Conservation (phyloP, 2,797 vertebrate species). For the Nothura maculosa region DNA sequence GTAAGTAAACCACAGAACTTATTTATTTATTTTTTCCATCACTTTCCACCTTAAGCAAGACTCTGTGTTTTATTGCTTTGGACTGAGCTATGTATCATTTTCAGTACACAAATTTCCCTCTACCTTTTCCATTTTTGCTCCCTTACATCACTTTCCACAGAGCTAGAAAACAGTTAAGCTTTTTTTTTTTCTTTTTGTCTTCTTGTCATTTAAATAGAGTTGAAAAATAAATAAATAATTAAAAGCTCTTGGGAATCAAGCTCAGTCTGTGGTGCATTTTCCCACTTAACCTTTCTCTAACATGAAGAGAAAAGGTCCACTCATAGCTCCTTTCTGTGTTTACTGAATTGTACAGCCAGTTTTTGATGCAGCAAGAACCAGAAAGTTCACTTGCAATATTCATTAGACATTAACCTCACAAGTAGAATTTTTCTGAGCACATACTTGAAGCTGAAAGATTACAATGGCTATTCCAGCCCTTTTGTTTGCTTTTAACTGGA, state of each 20-base stretch:
- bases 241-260: neutral
- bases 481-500: conserved; percentile 31
- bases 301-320: neutral
- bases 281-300: neutral
- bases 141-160: neutral
- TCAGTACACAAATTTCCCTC: neutral
- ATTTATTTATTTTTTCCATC: neutral
- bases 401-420: conserved; percentile 55
- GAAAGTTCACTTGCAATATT: conserved; percentile 28
- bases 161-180: neutral
- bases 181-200: neutral
- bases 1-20: neutral
- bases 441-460: conserved; percentile 35
- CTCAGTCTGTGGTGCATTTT: neutral
- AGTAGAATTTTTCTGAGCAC: neutral
- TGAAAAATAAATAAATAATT: neutral
- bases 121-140: neutral
- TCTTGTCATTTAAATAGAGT: neutral
- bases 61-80: neutral
- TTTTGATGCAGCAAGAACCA: conserved; percentile 35
- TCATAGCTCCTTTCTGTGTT: conserved; percentile 6
- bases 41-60: neutral
- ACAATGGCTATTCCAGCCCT: neutral
- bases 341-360: conserved; percentile 1
- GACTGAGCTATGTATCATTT: accelerated